Evolutionary conservation across 2,113 vertebrate genomes (phyloP).

Genomic region (Anguilla japonica): DNA sequence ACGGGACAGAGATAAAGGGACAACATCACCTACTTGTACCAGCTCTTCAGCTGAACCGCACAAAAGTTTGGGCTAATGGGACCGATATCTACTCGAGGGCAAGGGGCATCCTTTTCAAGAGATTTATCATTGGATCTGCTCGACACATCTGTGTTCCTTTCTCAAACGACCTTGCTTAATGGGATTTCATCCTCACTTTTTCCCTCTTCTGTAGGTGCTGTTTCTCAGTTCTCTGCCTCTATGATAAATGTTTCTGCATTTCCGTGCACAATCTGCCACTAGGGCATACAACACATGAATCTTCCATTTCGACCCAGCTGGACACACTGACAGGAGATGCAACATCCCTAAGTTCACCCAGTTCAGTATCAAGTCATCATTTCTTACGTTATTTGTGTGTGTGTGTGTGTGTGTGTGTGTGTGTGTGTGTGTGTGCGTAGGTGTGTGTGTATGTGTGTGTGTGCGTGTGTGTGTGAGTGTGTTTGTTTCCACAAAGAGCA

Average conservation of each 20-base stretch:
- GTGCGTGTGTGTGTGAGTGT: background rate
- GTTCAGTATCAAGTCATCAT: background rate
- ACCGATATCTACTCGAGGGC: background rate
- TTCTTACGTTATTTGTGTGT: too few relatives aligned
- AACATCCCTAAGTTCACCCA: background rate
- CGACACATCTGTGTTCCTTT: conserved; percentile 62
- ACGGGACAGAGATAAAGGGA: background rate
- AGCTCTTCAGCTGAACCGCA: background rate
- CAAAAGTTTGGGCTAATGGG: background rate
- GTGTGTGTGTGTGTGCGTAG: too few relatives aligned
- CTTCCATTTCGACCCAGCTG: conserved; percentile 26
- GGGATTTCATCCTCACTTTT: conserved; percentile 57
- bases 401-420: too few relatives aligned
- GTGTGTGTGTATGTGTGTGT: background rate
- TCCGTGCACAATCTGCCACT: conserved; percentile 40
- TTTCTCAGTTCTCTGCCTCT: conserved; percentile 52
- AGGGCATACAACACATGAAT: conserved; percentile 38
- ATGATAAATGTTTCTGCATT: conserved; percentile 61
- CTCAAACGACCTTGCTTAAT: conserved; percentile 63
- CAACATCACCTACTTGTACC: background rate
- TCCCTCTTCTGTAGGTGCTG: conserved; percentile 61
- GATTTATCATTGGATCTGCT: conserved; percentile 18
- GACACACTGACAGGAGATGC: conserved; percentile 11
- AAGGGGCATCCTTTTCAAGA: background rate
- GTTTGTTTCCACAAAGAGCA: conserved; percentile 7